phyloP scores from a whole-genome alignment of 2,113 vertebrate species.

The Odocoileus virginianus region DNA sequence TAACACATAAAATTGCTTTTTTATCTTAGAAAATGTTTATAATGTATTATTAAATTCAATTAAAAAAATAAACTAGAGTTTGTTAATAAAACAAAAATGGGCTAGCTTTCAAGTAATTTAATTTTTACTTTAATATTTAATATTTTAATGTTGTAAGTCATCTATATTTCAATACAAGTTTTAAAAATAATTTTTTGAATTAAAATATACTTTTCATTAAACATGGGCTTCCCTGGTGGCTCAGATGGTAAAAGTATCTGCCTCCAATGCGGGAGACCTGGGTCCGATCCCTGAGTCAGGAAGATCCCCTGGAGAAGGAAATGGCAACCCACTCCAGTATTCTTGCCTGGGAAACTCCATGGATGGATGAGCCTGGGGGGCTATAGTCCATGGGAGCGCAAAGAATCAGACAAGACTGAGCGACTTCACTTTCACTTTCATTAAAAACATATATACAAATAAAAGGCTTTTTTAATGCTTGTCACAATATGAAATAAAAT shows the following conservation, averaged over 20 bases:
- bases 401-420: not conserved
- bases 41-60: not conserved
- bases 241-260: accelerated
- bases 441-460: not conserved
- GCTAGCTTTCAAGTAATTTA: not conserved
- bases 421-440: not conserved
- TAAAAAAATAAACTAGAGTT: not conserved
- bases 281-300: not conserved
- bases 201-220: not conserved
- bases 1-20: not conserved
- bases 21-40: slow-evolving; percentile 25
- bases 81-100: not conserved
- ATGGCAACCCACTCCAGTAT: not conserved
- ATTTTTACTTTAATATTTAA: not conserved
- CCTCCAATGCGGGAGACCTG: not conserved
- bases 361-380: not conserved
- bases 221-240: not conserved
- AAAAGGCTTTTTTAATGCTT: not conserved
- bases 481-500: not conserved
- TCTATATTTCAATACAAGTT: not conserved
- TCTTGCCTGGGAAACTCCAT: not conserved
- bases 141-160: not conserved
- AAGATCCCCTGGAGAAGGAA: not conserved
- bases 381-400: not conserved
- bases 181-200: not conserved